These are phyloP conservation scores for Gymnothorax reevesii DNA, from an alignment of 2,797 vertebrate genomes.

Conservation along the genomic window DNA sequence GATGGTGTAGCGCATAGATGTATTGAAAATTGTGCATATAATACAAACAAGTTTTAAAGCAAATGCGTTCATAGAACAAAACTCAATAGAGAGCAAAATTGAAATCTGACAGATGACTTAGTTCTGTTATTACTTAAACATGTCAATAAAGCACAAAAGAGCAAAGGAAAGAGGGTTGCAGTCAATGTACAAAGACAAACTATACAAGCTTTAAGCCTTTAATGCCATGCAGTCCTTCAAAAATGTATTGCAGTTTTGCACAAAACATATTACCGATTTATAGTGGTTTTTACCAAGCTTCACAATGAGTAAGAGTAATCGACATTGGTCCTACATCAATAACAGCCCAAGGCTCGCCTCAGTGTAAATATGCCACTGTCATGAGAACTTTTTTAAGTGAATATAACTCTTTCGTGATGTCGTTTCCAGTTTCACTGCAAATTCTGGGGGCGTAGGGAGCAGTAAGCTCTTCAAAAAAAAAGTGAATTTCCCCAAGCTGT, in stretches of 20 bases:
- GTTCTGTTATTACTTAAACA: slow-evolving; percentile 56
- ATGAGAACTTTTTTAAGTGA: background rate
- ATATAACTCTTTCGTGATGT: slow-evolving; percentile 8
- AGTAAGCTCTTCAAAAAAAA: background rate
- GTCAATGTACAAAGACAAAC: slow-evolving; percentile 58
- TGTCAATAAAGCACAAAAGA: slow-evolving; percentile 53
- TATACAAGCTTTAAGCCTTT: slow-evolving; percentile 65
- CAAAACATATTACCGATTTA: slow-evolving; percentile 33
- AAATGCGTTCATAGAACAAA: slow-evolving; percentile 61
- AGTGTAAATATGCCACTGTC: slow-evolving; percentile 13
- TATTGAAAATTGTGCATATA: slow-evolving; percentile 74
- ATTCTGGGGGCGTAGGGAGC: slow-evolving; percentile 18
- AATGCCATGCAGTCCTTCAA: slow-evolving; percentile 71
- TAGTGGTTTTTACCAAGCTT: slow-evolving; percentile 39
- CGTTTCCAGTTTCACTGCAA: slow-evolving; percentile 38
- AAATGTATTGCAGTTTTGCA: slow-evolving; percentile 32
- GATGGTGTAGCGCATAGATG: slow-evolving; percentile 67
- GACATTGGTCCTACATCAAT: slow-evolving; percentile 43
- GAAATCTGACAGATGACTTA: slow-evolving; percentile 57
- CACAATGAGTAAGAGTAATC: slow-evolving; percentile 32
- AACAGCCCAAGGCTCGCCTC: slow-evolving; percentile 33
- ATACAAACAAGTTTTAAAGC: slow-evolving; percentile 74
- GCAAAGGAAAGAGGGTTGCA: slow-evolving; percentile 57
- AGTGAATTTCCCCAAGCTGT: background rate
- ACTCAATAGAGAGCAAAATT: slow-evolving; percentile 52